phyloP scores from a whole-genome alignment of 2,113 vertebrate genomes.

The Rhabdomys dilectus region DNA sequence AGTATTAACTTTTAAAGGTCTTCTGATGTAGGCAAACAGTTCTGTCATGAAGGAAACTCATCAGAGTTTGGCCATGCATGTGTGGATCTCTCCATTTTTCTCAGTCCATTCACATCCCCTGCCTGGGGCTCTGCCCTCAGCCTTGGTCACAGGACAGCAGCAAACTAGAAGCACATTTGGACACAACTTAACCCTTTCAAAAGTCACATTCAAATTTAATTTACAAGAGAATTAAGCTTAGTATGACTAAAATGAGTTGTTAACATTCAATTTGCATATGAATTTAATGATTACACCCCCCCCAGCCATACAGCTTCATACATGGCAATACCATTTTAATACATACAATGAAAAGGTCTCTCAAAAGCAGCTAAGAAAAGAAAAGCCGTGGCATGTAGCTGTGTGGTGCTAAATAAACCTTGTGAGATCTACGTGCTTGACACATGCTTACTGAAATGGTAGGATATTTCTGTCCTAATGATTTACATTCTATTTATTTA shows the following conservation, averaged over 20 bases:
- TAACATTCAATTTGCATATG: conserved; percentile 13
- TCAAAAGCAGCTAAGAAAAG: conserved; percentile 1
- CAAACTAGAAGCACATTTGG: neutral
- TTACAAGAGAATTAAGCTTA: neutral
- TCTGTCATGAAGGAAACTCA: neutral
- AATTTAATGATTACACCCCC: conserved; percentile 41
- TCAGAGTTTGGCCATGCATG: accelerated
- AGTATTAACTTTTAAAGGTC: neutral
- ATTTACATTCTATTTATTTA: conserved; percentile 21
- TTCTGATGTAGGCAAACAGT: neutral
- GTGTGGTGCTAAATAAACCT: neutral
- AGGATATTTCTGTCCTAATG: neutral
- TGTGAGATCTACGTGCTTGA: neutral
- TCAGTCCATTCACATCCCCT: neutral
- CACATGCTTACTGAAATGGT: neutral
- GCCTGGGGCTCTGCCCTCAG: neutral
- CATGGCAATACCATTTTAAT: conserved; percentile 17
- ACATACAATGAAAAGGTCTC: neutral
- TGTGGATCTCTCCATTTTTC: too few species aligned
- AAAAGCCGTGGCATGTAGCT: neutral
- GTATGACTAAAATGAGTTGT: conserved; percentile 28
- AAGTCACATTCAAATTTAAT: neutral
- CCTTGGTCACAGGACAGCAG: neutral
- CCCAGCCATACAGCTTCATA: neutral
- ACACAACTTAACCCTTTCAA: neutral